These are phyloP conservation scores for Zonotrichia leucophrys DNA, from an alignment of 2,113 vertebrate species.

Conservation along the genomic window DNA sequence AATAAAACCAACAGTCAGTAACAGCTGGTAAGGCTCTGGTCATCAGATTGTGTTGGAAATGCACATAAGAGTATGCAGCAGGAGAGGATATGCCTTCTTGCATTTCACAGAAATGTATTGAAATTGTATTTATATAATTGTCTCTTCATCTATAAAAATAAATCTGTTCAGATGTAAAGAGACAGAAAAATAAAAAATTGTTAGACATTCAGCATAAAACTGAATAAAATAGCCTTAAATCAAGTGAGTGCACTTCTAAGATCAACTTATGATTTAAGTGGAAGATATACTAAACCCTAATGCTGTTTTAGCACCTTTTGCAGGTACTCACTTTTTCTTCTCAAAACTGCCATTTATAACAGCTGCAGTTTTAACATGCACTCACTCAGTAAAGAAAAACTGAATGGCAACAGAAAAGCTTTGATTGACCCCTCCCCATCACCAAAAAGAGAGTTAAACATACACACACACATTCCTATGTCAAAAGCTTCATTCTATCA, in stretches of 20 bases:
- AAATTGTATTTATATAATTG: background rate
- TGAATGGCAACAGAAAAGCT: background rate
- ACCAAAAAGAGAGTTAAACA: background rate
- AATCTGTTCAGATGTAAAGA: background rate
- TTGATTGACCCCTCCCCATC: rapidly evolving
- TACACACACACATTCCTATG: background rate
- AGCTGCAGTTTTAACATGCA: background rate
- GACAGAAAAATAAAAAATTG: background rate
- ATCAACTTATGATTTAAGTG: background rate
- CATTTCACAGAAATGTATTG: background rate
- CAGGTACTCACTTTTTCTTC: background rate
- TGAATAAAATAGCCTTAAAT: background rate
- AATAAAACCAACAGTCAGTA: background rate
- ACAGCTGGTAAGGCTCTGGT: background rate
- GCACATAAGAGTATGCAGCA: background rate
- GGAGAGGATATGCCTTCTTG: background rate
- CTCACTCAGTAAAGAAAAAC: background rate
- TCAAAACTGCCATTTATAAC: background rate
- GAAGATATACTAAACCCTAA: background rate
- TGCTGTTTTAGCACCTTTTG: background rate
- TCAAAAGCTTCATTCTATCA: background rate
- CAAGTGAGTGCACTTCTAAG: background rate
- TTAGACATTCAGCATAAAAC: background rate
- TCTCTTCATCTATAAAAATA: background rate
- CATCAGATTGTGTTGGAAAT: background rate